A percentile compares a stretch with the other conserved stretches of the same genome.
phyloP scores from a whole-genome alignment of 2,888 invertebrate species.

The Fragum sueziense region DNA sequence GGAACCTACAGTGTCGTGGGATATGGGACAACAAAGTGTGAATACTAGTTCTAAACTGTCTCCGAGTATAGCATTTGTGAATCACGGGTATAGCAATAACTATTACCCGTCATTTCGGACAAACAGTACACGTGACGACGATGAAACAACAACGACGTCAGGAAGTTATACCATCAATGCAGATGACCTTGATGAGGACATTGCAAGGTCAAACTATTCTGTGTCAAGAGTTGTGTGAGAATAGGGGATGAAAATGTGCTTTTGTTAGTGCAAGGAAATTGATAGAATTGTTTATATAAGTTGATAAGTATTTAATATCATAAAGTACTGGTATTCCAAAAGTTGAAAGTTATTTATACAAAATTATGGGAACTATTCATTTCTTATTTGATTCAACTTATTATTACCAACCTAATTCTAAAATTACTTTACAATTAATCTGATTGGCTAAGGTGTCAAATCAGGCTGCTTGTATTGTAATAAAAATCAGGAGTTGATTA shows the following conservation, averaged over 20 bases:
- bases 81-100: slow-evolving; percentile 41
- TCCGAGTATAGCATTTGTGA: slow-evolving; percentile 34
- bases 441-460: too few relatives aligned
- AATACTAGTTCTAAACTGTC: slow-evolving; percentile 39
- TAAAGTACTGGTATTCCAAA: background rate
- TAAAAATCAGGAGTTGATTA: too few relatives aligned
- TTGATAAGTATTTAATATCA: too few relatives aligned
- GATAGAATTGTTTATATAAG: background rate
- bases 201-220: slow-evolving; percentile 42
- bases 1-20: slow-evolving; percentile 31
- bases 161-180: slow-evolving; percentile 72
- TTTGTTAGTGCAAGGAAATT: slow-evolving; percentile 1
- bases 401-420: too few relatives aligned
- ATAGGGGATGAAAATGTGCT: background rate
- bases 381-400: too few relatives aligned
- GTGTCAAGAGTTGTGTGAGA: slow-evolving; percentile 30
- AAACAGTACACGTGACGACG: slow-evolving; percentile 58
- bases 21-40: slow-evolving; percentile 22
- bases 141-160: slow-evolving; percentile 75
- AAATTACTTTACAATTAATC: too few relatives aligned
- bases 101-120: slow-evolving; percentile 39
- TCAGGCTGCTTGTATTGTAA: too few relatives aligned
- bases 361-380: too few relatives aligned
- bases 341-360: too few relatives aligned
- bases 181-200: slow-evolving; percentile 62